Evolutionary conservation across 2,888 invertebrate species (phyloP).

Genomic region (Conus canariensis): DNA sequence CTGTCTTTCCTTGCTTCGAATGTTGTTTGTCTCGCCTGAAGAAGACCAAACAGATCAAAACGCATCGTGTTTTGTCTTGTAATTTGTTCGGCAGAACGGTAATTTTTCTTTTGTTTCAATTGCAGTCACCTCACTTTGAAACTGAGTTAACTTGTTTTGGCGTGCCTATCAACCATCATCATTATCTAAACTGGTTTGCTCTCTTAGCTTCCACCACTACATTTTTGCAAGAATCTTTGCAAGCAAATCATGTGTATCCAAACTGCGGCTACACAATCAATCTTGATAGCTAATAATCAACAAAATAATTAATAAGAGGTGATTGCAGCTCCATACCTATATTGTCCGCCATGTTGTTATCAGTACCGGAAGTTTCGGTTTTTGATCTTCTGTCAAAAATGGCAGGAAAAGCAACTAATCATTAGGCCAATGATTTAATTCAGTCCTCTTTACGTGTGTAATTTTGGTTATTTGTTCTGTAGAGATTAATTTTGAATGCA

Average conservation of each 20-base stretch:
- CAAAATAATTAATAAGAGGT: background rate
- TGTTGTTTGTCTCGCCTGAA: no score
- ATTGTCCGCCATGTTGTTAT: conserved; percentile 28
- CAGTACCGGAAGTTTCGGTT: conserved; percentile 24
- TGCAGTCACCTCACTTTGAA: no score
- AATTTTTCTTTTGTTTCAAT: no score
- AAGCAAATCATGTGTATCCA: background rate
- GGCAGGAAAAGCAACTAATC: background rate
- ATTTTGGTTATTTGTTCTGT: background rate
- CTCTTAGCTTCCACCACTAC: background rate
- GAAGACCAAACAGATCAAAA: no score
- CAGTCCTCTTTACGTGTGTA: background rate
- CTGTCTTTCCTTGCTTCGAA: no score
- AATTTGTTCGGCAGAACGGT: no score
- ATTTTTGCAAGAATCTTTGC: background rate
- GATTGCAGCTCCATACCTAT: background rate
- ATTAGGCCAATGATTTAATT: background rate
- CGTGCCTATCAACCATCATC: conserved; percentile 1
- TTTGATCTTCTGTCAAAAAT: background rate
- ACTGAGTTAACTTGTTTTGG: background rate
- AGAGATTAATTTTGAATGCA: background rate
- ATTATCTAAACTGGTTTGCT: background rate
- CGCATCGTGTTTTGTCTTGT: no score
- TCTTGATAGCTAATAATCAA: background rate
- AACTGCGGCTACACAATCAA: background rate